Conservation (phyloP, 2,797 vertebrate genomes). For the Kryptopterus vitreolus region DNA sequence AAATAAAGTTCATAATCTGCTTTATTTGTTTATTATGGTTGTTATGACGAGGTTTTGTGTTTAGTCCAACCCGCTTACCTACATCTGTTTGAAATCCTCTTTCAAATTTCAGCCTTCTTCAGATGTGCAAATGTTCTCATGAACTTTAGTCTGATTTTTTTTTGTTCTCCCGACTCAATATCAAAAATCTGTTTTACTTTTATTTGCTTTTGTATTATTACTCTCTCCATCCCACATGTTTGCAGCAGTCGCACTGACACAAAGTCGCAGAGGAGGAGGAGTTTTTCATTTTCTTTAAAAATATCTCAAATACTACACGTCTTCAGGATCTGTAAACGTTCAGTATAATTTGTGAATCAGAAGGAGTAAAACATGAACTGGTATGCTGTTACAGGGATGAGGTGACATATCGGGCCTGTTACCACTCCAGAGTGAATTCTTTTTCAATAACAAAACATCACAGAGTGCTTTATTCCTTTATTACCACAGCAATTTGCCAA, state of each 20-base stretch:
- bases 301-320: background rate
- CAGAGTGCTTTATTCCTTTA: background rate
- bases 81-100: conserved; percentile 3
- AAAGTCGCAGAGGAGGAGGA: background rate
- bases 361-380: background rate
- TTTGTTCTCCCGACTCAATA: background rate
- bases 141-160: background rate
- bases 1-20: too few relatives aligned
- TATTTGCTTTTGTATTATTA: background rate
- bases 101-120: background rate
- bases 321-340: background rate
- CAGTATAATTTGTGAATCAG: background rate
- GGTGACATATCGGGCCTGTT: background rate
- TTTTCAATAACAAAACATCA: background rate
- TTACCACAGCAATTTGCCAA: background rate
- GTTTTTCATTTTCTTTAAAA: background rate
- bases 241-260: background rate
- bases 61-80: background rate
- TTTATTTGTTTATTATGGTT: background rate
- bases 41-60: background rate
- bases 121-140: conserved; percentile 5
- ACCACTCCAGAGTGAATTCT: background rate
- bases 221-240: background rate
- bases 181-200: conserved; percentile 3
- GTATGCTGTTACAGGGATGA: background rate